These are phyloP conservation scores for Turritopsis rubra DNA, from an alignment of 30 jellyfish, hydroid and myxozoan species.

Conservation along the genomic window DNA sequence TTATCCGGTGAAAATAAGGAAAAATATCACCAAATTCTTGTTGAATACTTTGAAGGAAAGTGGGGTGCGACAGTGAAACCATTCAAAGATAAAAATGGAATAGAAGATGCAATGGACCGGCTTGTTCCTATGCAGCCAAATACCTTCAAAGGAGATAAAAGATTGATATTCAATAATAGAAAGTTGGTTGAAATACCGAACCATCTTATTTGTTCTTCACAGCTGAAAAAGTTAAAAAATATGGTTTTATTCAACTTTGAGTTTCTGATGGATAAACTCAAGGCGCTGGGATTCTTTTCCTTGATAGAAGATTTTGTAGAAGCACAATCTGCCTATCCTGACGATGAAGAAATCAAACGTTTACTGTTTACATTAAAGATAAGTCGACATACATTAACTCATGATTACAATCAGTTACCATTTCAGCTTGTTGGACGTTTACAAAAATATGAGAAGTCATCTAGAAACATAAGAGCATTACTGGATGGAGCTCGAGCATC, in stretches of 20 bases:
- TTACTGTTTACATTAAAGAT: constrained; percentile 45
- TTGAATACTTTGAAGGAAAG: constrained; percentile 56
- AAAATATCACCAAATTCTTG: constrained; percentile 32
- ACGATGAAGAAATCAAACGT: constrained; percentile 46
- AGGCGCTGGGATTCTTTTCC: too few species aligned
- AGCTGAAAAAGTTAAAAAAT: too few species aligned
- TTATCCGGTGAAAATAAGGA: constrained; percentile 20
- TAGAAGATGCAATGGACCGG: constrained; percentile 40
- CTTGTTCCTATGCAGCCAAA: constrained; percentile 71
- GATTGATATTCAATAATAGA: constrained; percentile 41
- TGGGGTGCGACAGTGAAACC: constrained; percentile 55
- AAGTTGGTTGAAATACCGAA: constrained; percentile 38
- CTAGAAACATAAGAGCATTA: constrained; percentile 20
- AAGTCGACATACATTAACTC: constrained; percentile 43
- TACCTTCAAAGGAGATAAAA: constrained; percentile 29
- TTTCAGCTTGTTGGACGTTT: too few species aligned
- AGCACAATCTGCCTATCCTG: constrained; percentile 37
- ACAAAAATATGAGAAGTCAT: constrained; percentile 51
- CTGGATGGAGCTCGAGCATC: constrained; percentile 44
- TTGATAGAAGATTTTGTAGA: too few species aligned
- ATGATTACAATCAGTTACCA: too few species aligned
- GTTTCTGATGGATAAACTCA: too few species aligned
- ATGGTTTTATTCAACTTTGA: too few species aligned
- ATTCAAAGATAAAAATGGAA: too few species aligned
- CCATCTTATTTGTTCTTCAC: too few species aligned